phyloP scores from a whole-genome alignment of 2,888 invertebrate species.

The Troides aeacus region DNA sequence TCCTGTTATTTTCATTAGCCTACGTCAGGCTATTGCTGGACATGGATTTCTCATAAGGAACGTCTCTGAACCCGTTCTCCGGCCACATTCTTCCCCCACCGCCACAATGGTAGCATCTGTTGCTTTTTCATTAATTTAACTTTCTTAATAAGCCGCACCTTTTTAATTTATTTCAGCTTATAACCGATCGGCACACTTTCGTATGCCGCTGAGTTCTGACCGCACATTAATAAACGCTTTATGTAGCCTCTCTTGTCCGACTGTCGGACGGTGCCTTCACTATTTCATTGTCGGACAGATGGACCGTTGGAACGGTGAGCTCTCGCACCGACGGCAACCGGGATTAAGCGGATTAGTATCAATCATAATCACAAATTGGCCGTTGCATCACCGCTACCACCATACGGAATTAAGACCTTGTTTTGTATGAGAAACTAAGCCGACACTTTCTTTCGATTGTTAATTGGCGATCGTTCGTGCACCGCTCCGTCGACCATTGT shows the following conservation, averaged over 20 bases:
- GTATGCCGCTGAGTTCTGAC: constrained; percentile 6
- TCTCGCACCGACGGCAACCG: constrained; percentile 51
- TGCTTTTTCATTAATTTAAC: constrained; percentile 22
- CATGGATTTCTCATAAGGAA: constrained; percentile 12
- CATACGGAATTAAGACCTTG: constrained; percentile 41
- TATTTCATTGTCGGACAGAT: constrained; percentile 36
- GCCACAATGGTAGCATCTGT: background rate
- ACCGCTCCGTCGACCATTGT: constrained; percentile 15
- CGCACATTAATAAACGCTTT: constrained; percentile 24
- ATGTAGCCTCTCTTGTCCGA: constrained; percentile 15
- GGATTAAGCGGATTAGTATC: constrained; percentile 74
- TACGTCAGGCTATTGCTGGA: too few relatives aligned
- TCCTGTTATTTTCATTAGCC: too few relatives aligned
- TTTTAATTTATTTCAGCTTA: constrained; percentile 26
- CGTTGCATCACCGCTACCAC: constrained; percentile 61
- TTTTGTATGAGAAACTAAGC: constrained; percentile 27
- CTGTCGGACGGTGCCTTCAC: constrained; percentile 24
- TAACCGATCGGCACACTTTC: constrained; percentile 25
- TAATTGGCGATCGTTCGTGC: constrained; percentile 39
- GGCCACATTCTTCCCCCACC: background rate
- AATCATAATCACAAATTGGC: constrained; percentile 71
- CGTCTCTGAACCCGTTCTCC: background rate
- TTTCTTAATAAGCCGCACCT: constrained; percentile 26
- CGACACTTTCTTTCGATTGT: constrained; percentile 37
- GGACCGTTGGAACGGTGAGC: constrained; percentile 46